A percentile compares a stretch with the other conserved stretches of the same genome.
These are phyloP conservation scores for Turnix velox DNA, from an alignment of 2,113 vertebrate species.

Conservation along the genomic window DNA sequence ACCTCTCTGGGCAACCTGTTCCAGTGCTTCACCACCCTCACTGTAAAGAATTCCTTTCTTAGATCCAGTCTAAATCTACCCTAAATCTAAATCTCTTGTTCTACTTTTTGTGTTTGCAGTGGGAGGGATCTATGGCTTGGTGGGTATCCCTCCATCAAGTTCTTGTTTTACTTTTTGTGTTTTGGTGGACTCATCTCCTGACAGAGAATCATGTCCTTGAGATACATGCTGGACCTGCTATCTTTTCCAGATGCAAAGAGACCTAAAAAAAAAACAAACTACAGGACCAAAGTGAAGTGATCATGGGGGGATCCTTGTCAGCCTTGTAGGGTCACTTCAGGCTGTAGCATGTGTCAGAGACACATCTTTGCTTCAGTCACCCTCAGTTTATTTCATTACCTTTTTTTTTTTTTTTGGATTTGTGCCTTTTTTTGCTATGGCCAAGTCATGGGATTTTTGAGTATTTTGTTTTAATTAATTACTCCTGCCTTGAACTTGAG, in stretches of 20 bases:
- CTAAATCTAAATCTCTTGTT: too few relatives aligned
- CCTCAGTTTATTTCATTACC: background rate
- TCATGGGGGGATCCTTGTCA: background rate
- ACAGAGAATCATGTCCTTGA: background rate
- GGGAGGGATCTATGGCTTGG: background rate
- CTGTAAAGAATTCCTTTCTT: too few relatives aligned
- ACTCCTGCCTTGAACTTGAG: background rate
- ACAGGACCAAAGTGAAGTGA: background rate
- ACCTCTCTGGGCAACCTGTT: too few relatives aligned
- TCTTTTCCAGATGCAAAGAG: background rate
- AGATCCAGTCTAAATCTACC: too few relatives aligned
- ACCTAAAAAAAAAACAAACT: too few relatives aligned
- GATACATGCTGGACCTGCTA: background rate
- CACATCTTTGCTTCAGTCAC: background rate
- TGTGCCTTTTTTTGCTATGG: background rate
- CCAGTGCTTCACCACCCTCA: too few relatives aligned
- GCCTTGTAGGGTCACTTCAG: background rate
- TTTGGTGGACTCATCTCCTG: background rate
- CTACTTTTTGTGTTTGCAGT: background rate
- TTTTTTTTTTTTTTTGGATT: background rate
- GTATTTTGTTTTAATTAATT: conserved; percentile 39
- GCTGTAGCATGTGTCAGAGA: background rate
- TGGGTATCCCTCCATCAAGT: rapidly evolving
- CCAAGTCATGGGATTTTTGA: background rate
- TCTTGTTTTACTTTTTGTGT: background rate